These are phyloP conservation scores for Didymodactylos carnosus DNA, from an alignment of 2,888 invertebrate species.

Conservation along the genomic window DNA sequence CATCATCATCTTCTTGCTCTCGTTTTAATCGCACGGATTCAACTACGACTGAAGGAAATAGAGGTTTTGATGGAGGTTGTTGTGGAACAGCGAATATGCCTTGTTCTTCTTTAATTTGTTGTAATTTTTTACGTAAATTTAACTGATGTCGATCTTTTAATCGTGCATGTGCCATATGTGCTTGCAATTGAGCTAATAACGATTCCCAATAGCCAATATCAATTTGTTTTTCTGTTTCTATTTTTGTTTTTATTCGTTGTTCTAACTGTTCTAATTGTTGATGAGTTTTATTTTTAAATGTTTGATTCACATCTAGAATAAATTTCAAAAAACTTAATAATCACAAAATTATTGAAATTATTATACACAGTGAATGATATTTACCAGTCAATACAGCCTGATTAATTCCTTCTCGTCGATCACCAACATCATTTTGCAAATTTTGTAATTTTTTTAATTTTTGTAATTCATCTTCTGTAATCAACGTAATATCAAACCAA, in stretches of 20 bases:
- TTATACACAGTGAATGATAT: no score
- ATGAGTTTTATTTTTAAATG: constrained; percentile 80
- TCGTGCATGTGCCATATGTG: constrained; percentile 75
- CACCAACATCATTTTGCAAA: constrained; percentile 24
- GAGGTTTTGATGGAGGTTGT: neutral
- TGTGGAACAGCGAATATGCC: neutral
- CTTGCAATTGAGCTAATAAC: constrained; percentile 72
- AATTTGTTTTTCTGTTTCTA: constrained; percentile 33
- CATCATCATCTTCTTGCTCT: no score
- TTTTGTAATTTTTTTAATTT: constrained; percentile 51
- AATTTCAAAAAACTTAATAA: no score
- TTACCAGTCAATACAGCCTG: no score
- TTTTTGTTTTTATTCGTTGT: constrained; percentile 53
- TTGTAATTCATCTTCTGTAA: constrained; percentile 72
- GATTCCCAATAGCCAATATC: constrained; percentile 72
- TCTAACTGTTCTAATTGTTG: constrained; percentile 63
- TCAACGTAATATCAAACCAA: constrained; percentile 86
- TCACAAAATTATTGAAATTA: no score
- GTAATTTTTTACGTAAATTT: constrained; percentile 64
- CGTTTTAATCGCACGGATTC: no score
- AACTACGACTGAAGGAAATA: neutral
- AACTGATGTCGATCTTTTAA: constrained; percentile 75
- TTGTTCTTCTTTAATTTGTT: constrained; percentile 60
- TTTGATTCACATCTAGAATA: constrained; percentile 60
- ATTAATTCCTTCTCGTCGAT: constrained; percentile 59